A percentile compares a stretch with the other conserved stretches of the same genome.
Evolutionary conservation across 2,888 invertebrate genomes (phyloP).

Genomic region (Idaea aversata): DNA sequence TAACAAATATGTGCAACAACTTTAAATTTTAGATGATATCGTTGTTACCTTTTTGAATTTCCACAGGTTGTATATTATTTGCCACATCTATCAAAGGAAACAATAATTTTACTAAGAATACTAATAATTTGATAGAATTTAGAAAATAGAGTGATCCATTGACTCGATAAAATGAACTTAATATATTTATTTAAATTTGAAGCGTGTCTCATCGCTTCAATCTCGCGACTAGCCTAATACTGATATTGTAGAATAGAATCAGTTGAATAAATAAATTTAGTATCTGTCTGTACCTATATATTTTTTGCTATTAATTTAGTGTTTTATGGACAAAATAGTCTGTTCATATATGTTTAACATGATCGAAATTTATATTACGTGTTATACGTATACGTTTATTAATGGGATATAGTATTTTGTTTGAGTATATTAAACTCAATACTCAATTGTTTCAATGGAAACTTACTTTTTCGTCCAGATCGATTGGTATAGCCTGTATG

Average conservation of each 20-base stretch:
- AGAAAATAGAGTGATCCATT: background rate
- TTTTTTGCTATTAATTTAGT: background rate
- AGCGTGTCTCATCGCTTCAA: no score
- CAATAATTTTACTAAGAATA: slow-evolving; percentile 2
- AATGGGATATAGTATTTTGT: no score
- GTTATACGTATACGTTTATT: no score
- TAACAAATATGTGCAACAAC: background rate
- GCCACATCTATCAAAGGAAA: slow-evolving; percentile 23
- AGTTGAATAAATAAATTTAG: background rate
- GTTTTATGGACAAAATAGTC: background rate
- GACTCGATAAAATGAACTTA: background rate
- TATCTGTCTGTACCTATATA: background rate
- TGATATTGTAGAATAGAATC: background rate
- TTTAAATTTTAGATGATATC: slow-evolving; percentile 4
- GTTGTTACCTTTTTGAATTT: slow-evolving; percentile 26
- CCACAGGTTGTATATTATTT: slow-evolving; percentile 20
- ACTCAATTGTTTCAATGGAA: background rate
- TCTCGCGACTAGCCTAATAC: background rate
- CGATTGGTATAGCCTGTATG: slow-evolving; percentile 63
- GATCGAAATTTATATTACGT: no score
- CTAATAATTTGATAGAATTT: background rate
- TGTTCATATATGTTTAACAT: no score
- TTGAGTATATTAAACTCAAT: no score
- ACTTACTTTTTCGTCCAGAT: slow-evolving; percentile 64
- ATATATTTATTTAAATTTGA: background rate